These are phyloP conservation scores for Heliconius ethilla DNA, from an alignment of 2,888 invertebrate genomes.

Conservation along the genomic window DNA sequence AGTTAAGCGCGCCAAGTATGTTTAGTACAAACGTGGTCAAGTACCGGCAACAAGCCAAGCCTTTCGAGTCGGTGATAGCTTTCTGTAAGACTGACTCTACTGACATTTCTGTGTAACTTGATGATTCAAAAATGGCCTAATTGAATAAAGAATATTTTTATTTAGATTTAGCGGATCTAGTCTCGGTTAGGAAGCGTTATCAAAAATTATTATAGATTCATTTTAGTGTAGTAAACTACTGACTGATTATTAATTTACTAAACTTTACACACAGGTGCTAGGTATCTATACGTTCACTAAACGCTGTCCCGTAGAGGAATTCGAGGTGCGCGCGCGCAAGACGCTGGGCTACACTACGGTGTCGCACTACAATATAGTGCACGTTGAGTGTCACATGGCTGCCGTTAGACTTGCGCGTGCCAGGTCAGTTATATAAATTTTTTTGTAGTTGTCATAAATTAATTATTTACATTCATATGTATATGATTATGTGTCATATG, in stretches of 20 bases:
- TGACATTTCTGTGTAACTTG: no score
- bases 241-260: no score
- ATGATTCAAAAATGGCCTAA: no score
- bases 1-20: no score
- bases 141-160: no score
- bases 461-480: no score
- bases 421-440: slow-evolving; percentile 54
- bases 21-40: no score
- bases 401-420: slow-evolving; percentile 89
- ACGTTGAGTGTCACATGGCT: slow-evolving; percentile 98
- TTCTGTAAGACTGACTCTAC: no score
- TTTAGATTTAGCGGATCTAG: background rate
- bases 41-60: no score
- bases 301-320: slow-evolving; percentile 95
- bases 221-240: background rate
- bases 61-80: no score
- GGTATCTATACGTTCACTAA: slow-evolving; percentile 99
- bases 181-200: background rate
- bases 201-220: background rate
- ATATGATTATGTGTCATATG: no score
- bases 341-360: slow-evolving; percentile 96
- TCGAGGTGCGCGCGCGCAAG: slow-evolving; percentile 93
- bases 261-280: slow-evolving; percentile 82
- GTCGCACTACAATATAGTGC: slow-evolving; percentile 98
- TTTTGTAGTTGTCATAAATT: background rate